Conservation (phyloP, 2,797 vertebrate species). For the Tapera naevia region DNA sequence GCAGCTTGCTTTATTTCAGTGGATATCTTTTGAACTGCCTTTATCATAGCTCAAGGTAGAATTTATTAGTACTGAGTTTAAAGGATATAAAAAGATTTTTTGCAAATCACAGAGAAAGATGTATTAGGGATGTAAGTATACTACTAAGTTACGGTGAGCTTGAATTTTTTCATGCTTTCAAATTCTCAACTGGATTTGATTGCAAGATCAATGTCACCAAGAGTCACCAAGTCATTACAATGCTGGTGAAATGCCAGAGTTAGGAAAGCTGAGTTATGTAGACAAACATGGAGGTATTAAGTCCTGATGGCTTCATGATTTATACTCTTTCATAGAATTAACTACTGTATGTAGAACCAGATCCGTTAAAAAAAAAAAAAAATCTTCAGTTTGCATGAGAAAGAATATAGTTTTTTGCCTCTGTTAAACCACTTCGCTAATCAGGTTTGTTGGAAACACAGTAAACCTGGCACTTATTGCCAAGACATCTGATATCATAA, state of each 20-base stretch:
- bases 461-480: background rate
- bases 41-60: background rate
- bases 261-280: background rate
- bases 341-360: background rate
- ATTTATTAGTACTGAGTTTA: background rate
- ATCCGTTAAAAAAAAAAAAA: background rate
- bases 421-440: background rate
- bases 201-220: background rate
- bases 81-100: background rate
- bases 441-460: background rate
- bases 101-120: background rate
- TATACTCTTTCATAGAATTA: background rate
- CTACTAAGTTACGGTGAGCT: background rate
- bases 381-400: background rate
- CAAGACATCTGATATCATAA: background rate
- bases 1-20: background rate
- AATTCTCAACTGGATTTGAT: background rate
- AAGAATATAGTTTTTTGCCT: background rate
- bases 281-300: background rate
- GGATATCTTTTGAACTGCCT: background rate
- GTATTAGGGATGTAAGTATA: background rate
- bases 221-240: background rate
- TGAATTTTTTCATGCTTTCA: background rate
- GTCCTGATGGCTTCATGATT: background rate
- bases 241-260: background rate